Percentiles rank a stretch among this genome's conserved stretches.
These are phyloP conservation scores for Dromaius novaehollandiae DNA, from an alignment of 2,113 vertebrate species.

Conservation along the genomic window DNA sequence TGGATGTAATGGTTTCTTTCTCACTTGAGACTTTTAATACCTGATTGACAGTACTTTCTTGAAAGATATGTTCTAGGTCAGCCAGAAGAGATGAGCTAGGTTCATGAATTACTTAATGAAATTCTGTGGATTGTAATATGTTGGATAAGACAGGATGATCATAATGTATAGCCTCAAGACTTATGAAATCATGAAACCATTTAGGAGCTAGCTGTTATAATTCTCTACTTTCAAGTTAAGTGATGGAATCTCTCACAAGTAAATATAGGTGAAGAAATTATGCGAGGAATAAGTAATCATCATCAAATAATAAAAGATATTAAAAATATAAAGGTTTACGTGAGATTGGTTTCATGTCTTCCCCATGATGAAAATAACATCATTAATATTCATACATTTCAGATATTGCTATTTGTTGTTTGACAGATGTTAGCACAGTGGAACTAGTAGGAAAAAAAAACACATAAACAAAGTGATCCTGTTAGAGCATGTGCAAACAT, in stretches of 20 bases:
- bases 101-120: not conserved
- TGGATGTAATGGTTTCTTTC: not conserved
- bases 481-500: slow-evolving; percentile 13
- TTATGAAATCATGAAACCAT: not conserved
- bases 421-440: slow-evolving; percentile 27
- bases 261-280: not conserved
- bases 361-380: not conserved
- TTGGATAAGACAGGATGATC: not conserved
- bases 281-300: not conserved
- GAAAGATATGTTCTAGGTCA: not conserved
- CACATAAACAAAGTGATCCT: slow-evolving; percentile 30
- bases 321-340: not conserved
- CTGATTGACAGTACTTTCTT: not conserved
- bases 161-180: not conserved
- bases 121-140: not conserved
- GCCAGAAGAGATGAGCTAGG: not conserved
- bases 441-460: not conserved
- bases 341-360: not conserved
- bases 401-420: not conserved
- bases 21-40: not conserved
- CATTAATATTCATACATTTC: slow-evolving; percentile 5
- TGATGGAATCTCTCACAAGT: not conserved
- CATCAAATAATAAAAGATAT: not conserved
- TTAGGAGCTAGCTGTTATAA: not conserved
- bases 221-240: not conserved